A percentile compares a stretch with the other conserved stretches of the same genome.
Evolutionary conservation across 2,888 invertebrate genomes (phyloP).

Genomic region (Pachliopta kotzebuea): DNA sequence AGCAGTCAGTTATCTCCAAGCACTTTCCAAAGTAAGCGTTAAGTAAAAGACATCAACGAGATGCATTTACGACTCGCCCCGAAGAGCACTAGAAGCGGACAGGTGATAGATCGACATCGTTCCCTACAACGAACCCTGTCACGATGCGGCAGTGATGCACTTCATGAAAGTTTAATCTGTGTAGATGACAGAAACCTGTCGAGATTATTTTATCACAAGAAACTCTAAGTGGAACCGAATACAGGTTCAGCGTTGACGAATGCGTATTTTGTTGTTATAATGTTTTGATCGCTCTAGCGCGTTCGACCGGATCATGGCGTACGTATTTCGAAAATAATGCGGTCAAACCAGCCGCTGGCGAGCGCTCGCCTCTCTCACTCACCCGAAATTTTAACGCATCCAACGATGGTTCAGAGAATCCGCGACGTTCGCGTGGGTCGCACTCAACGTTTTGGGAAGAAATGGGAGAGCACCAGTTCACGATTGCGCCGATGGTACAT

Average conservation of each 20-base stretch:
- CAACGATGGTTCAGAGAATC: conserved; percentile 72
- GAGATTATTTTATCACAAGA: conserved; percentile 29
- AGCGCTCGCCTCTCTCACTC: conserved; percentile 76
- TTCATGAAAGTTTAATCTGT: conserved; percentile 30
- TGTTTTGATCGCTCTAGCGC: conserved; percentile 76
- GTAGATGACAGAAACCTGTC: conserved; percentile 31
- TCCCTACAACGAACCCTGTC: conserved; percentile 18
- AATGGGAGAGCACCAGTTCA: conserved; percentile 68
- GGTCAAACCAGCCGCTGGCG: conserved; percentile 77
- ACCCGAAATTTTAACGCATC: conserved; percentile 79
- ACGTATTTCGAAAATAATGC: conserved; percentile 80
- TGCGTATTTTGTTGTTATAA: conserved; percentile 65
- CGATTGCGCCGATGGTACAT: conserved; percentile 65
- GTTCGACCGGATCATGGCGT: conserved; percentile 74
- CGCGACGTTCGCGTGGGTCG: conserved; percentile 52
- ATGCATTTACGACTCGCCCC: conserved; percentile 40
- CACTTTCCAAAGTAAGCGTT: conserved; percentile 66
- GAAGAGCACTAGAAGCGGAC: conserved; percentile 27
- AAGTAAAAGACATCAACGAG: conserved; percentile 77
- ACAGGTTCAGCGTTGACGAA: conserved; percentile 46
- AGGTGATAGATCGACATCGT: conserved; percentile 27
- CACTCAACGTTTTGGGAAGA: conserved; percentile 71
- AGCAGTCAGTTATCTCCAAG: conserved; percentile 54
- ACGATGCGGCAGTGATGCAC: conserved; percentile 28
- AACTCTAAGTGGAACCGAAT: conserved; percentile 31